A percentile compares a stretch with the other conserved stretches of the same genome.
Evolutionary conservation across 1,140 invertebrate genomes (phyloP).

Genomic region (Bombus picipes): DNA sequence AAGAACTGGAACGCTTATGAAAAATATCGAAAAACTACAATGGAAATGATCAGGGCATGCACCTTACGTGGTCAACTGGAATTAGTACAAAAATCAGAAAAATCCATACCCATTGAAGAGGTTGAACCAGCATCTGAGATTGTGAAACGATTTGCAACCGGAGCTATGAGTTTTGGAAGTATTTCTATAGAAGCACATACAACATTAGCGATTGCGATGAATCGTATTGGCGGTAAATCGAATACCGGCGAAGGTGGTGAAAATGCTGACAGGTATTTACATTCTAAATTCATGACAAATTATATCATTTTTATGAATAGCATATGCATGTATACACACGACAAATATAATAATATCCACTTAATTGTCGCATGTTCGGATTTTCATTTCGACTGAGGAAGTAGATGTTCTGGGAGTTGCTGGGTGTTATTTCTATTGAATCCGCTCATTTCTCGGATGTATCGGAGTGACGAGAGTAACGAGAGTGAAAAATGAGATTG

Average conservation of each 20-base stretch:
- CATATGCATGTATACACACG: not conserved
- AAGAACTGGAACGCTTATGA: slow-evolving; percentile 94
- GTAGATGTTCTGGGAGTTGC: no score
- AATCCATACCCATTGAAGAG: slow-evolving; percentile 91
- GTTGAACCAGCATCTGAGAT: slow-evolving; percentile 97
- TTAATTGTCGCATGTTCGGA: no score
- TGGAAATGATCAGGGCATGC: slow-evolving; percentile 93
- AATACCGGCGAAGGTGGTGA: slow-evolving; percentile 98
- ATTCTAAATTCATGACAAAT: not conserved
- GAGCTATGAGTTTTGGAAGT: slow-evolving; percentile 96
- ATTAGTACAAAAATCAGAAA: slow-evolving; percentile 87
- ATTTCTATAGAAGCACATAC: slow-evolving; percentile 97
- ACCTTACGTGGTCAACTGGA: slow-evolving; percentile 97
- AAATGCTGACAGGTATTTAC: slow-evolving; percentile 91
- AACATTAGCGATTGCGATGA: slow-evolving; percentile 98
- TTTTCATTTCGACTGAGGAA: not conserved
- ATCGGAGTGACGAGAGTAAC: not conserved
- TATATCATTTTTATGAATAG: not conserved
- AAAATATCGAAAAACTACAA: slow-evolving; percentile 92
- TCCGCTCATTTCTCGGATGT: not conserved
- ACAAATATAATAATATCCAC: not conserved
- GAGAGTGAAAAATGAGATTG: not conserved
- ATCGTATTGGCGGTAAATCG: slow-evolving; percentile 96
- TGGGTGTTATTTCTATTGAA: not conserved
- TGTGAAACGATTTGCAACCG: slow-evolving; percentile 93